A percentile compares a stretch with the other conserved stretches of the same genome.
Conservation (phyloP, 1,140 invertebrate species). For the Tenebrio molitor region DNA sequence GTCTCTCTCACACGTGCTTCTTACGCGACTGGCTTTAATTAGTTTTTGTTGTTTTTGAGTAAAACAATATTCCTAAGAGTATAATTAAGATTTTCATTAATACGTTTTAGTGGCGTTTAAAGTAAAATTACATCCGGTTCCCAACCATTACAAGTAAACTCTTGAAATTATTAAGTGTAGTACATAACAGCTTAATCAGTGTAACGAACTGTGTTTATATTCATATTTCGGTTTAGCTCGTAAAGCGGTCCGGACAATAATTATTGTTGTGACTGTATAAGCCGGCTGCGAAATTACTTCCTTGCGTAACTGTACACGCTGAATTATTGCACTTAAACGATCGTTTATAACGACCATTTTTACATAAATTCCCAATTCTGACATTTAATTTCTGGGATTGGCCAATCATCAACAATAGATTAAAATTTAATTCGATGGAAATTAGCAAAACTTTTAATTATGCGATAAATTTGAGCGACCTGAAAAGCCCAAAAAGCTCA, state of each 20-base stretch:
- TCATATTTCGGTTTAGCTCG: slow-evolving; percentile 13
- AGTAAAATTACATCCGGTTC: slow-evolving; percentile 33
- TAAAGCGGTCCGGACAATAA: neutral
- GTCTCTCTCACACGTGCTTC: neutral
- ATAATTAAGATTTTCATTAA: slow-evolving; percentile 36
- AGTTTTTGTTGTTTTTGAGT: slow-evolving; percentile 11
- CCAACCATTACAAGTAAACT: slow-evolving; percentile 36
- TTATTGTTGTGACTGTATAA: neutral
- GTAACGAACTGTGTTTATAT: slow-evolving; percentile 34
- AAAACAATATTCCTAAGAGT: slow-evolving; percentile 9
- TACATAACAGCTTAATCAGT: slow-evolving; percentile 29
- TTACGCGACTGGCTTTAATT: slow-evolving; percentile 13
- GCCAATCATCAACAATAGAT: slow-evolving; percentile 9
- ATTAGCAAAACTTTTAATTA: slow-evolving; percentile 35
- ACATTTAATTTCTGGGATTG: slow-evolving; percentile 25
- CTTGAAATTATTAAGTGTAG: slow-evolving; percentile 30
- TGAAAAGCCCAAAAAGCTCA: too few relatives aligned
- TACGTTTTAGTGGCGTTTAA: slow-evolving; percentile 23
- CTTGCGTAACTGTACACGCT: neutral
- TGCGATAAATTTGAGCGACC: neutral
- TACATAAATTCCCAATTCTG: slow-evolving; percentile 7
- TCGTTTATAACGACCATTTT: slow-evolving; percentile 5
- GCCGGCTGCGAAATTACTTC: too few relatives aligned
- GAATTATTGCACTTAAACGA: neutral
- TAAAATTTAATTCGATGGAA: slow-evolving; percentile 38